These are phyloP conservation scores for Hylomyscus alleni DNA, from an alignment of 2,797 vertebrate species.

Conservation along the genomic window DNA sequence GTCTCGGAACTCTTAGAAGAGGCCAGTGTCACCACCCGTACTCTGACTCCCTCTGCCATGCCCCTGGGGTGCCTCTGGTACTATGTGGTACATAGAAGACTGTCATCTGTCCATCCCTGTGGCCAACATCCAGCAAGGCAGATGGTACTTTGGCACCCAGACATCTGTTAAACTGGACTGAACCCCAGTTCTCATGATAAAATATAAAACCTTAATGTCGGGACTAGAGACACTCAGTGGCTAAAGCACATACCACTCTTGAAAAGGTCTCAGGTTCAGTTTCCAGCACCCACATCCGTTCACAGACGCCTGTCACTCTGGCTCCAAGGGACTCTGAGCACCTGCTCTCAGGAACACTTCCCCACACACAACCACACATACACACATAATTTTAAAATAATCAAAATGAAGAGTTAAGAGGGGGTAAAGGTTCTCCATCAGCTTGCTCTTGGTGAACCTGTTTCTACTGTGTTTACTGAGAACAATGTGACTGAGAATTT, in stretches of 20 bases:
- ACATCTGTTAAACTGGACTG: slow-evolving; percentile 14
- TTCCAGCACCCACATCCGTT: not conserved
- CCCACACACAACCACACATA: not conserved
- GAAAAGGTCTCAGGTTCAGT: not conserved
- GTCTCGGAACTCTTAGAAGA: not conserved
- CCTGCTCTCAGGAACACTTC: no score
- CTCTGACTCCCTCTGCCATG: not conserved
- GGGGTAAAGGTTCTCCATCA: not conserved
- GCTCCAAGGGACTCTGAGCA: not conserved
- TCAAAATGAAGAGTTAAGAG: not conserved
- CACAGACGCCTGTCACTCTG: not conserved
- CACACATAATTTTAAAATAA: not conserved
- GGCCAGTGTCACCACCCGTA: not conserved
- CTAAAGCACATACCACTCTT: not conserved
- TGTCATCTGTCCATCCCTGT: not conserved
- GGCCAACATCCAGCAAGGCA: slow-evolving; percentile 4
- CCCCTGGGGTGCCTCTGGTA: not conserved
- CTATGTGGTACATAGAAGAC: not conserved
- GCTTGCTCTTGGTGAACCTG: not conserved
- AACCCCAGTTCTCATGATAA: slow-evolving; percentile 51
- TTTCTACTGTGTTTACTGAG: not conserved
- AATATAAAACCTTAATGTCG: not conserved
- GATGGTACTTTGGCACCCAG: not conserved
- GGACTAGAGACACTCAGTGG: not conserved
- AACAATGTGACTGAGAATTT: no score